phyloP scores from a whole-genome alignment of 2,113 vertebrate genomes.

The Edolisoma coerulescens region DNA sequence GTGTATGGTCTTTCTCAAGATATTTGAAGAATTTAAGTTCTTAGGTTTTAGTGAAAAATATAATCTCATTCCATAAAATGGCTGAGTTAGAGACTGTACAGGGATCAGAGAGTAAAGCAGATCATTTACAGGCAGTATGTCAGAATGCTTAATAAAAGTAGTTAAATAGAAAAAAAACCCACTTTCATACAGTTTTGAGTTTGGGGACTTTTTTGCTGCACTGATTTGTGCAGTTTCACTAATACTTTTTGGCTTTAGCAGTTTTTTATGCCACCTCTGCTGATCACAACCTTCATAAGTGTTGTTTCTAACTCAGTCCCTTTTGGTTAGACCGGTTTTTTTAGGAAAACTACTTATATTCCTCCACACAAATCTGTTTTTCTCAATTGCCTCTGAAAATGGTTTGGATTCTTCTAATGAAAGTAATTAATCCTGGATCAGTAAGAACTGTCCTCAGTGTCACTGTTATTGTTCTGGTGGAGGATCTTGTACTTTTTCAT shows the following conservation, averaged over 20 bases:
- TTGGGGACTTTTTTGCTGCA: neutral
- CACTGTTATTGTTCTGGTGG: neutral
- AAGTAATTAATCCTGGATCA: neutral
- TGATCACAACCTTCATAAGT: neutral
- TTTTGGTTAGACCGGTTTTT: neutral
- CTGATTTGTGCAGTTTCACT: neutral
- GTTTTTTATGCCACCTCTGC: neutral
- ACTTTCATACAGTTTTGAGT: neutral
- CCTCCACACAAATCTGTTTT: neutral
- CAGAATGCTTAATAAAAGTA: neutral
- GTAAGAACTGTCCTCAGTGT: neutral
- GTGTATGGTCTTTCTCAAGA: neutral
- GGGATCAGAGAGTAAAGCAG: neutral
- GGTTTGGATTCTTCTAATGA: neutral
- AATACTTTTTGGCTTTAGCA: neutral
- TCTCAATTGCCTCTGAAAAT: neutral
- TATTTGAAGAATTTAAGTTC: neutral
- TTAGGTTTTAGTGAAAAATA: neutral
- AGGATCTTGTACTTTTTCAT: neutral
- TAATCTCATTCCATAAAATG: neutral
- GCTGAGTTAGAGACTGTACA: neutral
- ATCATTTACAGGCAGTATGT: neutral
- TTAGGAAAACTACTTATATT: neutral
- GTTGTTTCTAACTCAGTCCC: neutral
- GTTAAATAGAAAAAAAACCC: neutral